These are phyloP conservation scores for Xanthia icteritia DNA, from an alignment of 2,888 invertebrate genomes.

Conservation along the genomic window DNA sequence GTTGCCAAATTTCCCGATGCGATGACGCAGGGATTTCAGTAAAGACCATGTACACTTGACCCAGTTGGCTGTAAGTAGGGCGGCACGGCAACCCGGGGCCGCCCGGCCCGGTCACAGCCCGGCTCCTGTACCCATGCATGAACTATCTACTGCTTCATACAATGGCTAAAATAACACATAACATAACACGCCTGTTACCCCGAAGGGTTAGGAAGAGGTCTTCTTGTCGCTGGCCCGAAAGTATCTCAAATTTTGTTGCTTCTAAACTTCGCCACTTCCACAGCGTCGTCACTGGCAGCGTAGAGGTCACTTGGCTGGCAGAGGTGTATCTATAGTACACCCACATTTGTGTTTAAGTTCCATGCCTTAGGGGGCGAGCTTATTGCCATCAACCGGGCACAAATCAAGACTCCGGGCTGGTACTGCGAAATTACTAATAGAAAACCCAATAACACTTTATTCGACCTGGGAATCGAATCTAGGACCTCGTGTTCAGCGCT, in stretches of 20 bases:
- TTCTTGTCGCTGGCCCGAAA: not conserved
- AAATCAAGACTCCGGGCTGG: too few species aligned
- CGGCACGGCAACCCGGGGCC: slow-evolving; percentile 67
- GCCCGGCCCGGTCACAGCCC: slow-evolving; percentile 52
- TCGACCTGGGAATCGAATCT: too few species aligned
- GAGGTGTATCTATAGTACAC: too few species aligned
- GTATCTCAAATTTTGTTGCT: not conserved
- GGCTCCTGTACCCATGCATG: slow-evolving; percentile 36
- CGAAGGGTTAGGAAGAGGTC: not conserved
- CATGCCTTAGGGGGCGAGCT: too few species aligned
- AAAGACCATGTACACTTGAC: slow-evolving; percentile 83
- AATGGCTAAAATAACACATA: slow-evolving; percentile 16
- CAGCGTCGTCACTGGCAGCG: not conserved
- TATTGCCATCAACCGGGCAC: not conserved
- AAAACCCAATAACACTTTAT: not conserved
- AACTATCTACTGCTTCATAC: slow-evolving; percentile 10
- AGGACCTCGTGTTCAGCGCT: not conserved
- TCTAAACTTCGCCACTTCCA: not conserved
- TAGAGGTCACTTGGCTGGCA: not conserved
- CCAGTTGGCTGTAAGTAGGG: slow-evolving; percentile 82
- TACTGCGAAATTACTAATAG: not conserved
- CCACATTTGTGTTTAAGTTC: not conserved
- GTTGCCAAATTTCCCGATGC: slow-evolving; percentile 59
- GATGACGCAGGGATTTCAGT: slow-evolving; percentile 62
- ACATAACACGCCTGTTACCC: not conserved